Base-by-base conservation (phyloP, 2,888 invertebrate species). In the Drosophila pseudotalamancana region DNA sequence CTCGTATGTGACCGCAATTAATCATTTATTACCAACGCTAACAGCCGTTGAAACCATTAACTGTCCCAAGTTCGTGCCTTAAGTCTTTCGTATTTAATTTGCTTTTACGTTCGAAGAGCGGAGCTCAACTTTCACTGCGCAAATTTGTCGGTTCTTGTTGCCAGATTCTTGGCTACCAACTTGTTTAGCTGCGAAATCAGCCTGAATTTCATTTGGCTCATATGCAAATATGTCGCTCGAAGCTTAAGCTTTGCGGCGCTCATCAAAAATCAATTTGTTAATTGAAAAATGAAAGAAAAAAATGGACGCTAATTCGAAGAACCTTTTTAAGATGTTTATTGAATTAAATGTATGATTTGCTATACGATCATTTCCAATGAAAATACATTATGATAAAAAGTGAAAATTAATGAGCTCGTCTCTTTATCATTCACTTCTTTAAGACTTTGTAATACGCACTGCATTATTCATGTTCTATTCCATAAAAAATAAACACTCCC, bases 81-180 rank as follows among this genome's bases (percentile, higher is more conserved):
- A 50, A 85, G 87, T 88, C 79, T 72, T 82, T 81, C 60, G 61
- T 71, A 65, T 76, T 66, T 72, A 49, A 57, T 71, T 53, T 35
- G 45, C 48, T 43, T 35, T 32, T 12, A 23, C 23, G 18, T n/a
- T 45, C 35, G 6, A 11, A n/a, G 23, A 23, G 32, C 19, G 16
- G 55, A 61, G 32, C 59, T 57, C 48, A 79, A 85, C 88, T 85
- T 85, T 85, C 85, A 85, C 85, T 88, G 60, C 66, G 53, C 43
- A 8, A 45, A 43, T 54, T 34, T 32, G 51, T 60, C 79, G 35
- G 46, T 63, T 79, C 75, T 72, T 48, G 35, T 39, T 40, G 35
- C 39, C 55, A 40, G 45, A 40, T 72, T 84, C 62, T 59, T 31
- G 11, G 53, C 56, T 56, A 37, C 19, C 18, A 25, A 43, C 31